Conservation (phyloP, 2,888 invertebrate genomes). For the Cataglyphis cursor region DNA sequence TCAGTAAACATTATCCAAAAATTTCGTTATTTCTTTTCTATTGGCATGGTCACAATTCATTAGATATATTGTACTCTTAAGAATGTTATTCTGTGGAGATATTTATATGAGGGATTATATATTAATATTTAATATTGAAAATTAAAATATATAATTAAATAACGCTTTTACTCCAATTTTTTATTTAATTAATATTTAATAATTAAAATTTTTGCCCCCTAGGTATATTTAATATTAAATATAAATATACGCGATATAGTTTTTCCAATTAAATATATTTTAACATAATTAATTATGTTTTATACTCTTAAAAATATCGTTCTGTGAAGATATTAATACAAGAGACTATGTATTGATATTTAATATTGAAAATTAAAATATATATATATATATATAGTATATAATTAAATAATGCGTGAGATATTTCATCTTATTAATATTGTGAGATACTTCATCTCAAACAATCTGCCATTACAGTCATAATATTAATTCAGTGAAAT, state of each 20-base stretch:
- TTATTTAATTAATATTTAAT: background rate
- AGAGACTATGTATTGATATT: no score
- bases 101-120: background rate
- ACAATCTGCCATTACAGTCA: background rate
- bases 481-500: background rate
- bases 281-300: background rate
- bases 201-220: background rate
- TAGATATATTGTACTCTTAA: background rate
- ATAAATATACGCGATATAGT: background rate
- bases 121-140: background rate
- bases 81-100: background rate
- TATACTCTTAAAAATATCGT: no score
- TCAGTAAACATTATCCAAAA: constrained; percentile 2
- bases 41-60: background rate
- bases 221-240: background rate
- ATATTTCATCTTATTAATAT: background rate
- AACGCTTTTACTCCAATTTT: background rate
- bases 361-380: no score
- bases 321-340: no score
- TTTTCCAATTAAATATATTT: background rate
- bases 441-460: background rate
- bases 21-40: background rate
- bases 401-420: no score
- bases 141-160: background rate
- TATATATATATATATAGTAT: no score